Base-by-base conservation (phyloP, 2,797 vertebrate species). In the Enteromius viviparus region DNA sequence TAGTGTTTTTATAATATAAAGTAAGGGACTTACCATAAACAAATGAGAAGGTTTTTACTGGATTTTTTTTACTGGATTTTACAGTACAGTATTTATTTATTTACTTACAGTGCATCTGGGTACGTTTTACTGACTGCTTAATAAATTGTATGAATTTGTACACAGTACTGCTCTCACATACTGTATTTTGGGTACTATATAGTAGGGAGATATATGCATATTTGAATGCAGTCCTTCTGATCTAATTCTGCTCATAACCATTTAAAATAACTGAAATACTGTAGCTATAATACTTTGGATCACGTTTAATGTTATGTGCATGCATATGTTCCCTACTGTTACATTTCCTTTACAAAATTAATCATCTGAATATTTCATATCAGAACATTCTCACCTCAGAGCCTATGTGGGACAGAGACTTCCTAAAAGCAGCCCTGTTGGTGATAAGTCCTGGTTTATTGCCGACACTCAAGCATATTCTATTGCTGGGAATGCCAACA, bases 361-460 rank as follows among this genome's bases (percentile, higher is more conserved):
- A 62, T 40, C 17, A 62, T 32, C 37, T 72, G 68, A 81, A 34
- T 47, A 45, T 74, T 70, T 78, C 9, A 21, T 62, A 0, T 8
- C 19, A 37, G 21, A 62, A 17, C 21, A 9, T 15, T 86, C 68
- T 76, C 68, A 81, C 78, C 37, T 65, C 65, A 29, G 71, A 83
- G 37, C 60, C 77, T 71, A 32, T 62, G 65, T 70, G 70, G 40
- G 70, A 65, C 29, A 26, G 69, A 66, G 23, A 15, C 47, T 80
- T 76, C 66, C 64, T 51, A 80, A 55, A 77, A 85, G 78, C 69
- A 86, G 68, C 51, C 58, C 78, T 81, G 68, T 71, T 78, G 72
- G 74, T 84, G 32, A 58, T 29, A 21, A 86, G 58, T 17, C 34
- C 49, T 40, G 42, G 65, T 76, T 65, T 69, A 42, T 60, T 7